Evolutionary conservation across 2,797 vertebrate genomes (phyloP), one percentile per base, ranked within the genome.

Genomic region (Masticophis lateralis): DNA sequence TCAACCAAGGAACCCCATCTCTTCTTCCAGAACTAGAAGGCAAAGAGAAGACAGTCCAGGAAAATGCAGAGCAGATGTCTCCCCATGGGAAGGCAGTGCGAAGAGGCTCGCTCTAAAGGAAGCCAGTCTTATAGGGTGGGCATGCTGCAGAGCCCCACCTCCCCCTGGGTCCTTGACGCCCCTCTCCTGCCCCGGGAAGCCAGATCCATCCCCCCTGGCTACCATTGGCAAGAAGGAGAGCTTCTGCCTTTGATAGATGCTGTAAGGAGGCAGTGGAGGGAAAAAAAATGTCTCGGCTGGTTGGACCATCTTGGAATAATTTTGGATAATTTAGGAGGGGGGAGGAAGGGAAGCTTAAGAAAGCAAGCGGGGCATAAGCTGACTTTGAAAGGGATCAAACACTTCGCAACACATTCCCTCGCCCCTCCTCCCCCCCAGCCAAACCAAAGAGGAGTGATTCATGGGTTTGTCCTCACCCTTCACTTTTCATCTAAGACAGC

Each of bases 241-340:
- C 89, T 74, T 83, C 51, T 14, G 12, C 20, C 16, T 89, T 96
- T 95, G 95, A 97, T 96, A 96, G 96, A 95, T 97, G 96, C 92
- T 95, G 93, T 25, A 91, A 95, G 55, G 90, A 96, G 92, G 32
- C 94, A 94, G 37, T 88, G 53, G 74, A 91, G 94, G 91, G 61
- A 96, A 93, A 96, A 96, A 90, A 91, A 96, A 27, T 87, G 92
- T 94, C 53, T 57, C 94, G 57, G 93, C 93, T 92, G 92, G 59
- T 96, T 95, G 96, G 94, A 95, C 95, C 96, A 97, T 97, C 94
- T 97, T 97, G 96, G 93, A 97, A 94, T 96, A 97, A 97, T 96
- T 97, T 95, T 95, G 91, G 92, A 94, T 95, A 96, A 96, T 94
- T 28, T 55, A 92, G 59, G 56, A 22, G n/a, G 22, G 90, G 90